phyloP scores from a whole-genome alignment of 2,888 invertebrate genomes.

The Dugesia japonica region DNA sequence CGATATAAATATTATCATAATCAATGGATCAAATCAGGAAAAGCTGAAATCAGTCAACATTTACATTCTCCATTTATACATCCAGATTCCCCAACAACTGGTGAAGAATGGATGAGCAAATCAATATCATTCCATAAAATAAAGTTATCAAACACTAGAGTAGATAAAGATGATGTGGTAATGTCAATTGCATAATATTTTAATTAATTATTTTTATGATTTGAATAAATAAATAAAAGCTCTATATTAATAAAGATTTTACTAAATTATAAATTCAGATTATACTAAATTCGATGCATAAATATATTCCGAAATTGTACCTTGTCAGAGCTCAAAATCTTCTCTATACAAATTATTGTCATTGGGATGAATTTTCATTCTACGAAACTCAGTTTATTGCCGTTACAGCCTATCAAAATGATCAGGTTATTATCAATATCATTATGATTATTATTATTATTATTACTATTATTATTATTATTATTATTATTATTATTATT shows the following conservation, averaged over 20 bases:
- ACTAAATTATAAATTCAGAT: conserved; percentile 39
- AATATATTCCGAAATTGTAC: conserved; percentile 47
- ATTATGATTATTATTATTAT: too few relatives aligned
- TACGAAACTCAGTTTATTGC: conserved; percentile 47
- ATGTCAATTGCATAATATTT: too few relatives aligned
- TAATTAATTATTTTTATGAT: too few relatives aligned
- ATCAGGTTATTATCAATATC: conserved; percentile 43
- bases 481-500: too few relatives aligned
- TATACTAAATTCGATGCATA: conserved; percentile 48
- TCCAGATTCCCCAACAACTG: conserved; percentile 70
- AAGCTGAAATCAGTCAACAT: conserved; percentile 65
- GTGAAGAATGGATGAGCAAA: conserved; percentile 69
- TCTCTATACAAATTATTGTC: conserved; percentile 45
- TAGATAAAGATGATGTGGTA: conserved; percentile 61
- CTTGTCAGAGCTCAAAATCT: conserved; percentile 55
- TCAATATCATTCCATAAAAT: conserved; percentile 64
- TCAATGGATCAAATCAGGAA: conserved; percentile 68
- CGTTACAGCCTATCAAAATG: conserved; percentile 48
- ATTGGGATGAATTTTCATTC: conserved; percentile 44
- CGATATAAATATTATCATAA: conserved; percentile 62
- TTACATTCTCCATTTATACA: conserved; percentile 60
- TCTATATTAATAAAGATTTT: too few relatives aligned
- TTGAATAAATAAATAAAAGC: too few relatives aligned
- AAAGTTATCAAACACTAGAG: conserved; percentile 70
- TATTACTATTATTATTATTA: too few relatives aligned